Evolutionary conservation across 2,113 vertebrate genomes (phyloP), one percentile per base, ranked within the genome.

Genomic region (Irena cyanogastra): DNA sequence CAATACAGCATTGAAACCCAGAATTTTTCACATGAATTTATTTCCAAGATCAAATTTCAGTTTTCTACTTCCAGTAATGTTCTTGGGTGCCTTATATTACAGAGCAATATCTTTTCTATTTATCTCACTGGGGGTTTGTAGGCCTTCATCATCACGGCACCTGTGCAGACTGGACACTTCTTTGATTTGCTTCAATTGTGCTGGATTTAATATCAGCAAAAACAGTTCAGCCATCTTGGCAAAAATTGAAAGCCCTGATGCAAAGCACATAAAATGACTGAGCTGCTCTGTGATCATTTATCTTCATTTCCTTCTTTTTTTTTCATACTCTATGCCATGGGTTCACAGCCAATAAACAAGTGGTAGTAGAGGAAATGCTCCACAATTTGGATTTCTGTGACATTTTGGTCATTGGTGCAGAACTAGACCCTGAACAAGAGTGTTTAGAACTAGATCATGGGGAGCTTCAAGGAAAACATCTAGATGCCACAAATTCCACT

Each of bases 321-420:
- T 69, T 64, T 64, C 47, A 31, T 47, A 4, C 13, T 76, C 20
- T 50, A 16, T 81, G 41, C 57, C 70, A 31, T 78, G 23, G 66
- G 8, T 88, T 87, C 85, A 41, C 85, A 99, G 99, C 82, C 56
- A 97, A 84, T 79, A 97, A 97, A 53, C 94, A 98, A 15, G 96
- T 97, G 27, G 80, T 98, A 45, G 94, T 98, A 93, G 98, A 99
- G 93, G 99, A 99, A 97, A 98, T 99, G 93, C 98, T 99, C 53
- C 99, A 99, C 97, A 99, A 99, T 96, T 96, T 99, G 97, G 99
- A 99, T 97, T 99, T 99, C 97, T 99, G 99, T 97, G 99, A 99
- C 81, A 93, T 99, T 94, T 97, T 99, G 97, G 98, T 99, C 11
- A 96, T 98, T 89, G 99, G 98, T 9, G 97, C 98, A 87, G 99